phyloP scores from a whole-genome alignment of 2,888 invertebrate genomes.

The Apotomis turbidana region DNA sequence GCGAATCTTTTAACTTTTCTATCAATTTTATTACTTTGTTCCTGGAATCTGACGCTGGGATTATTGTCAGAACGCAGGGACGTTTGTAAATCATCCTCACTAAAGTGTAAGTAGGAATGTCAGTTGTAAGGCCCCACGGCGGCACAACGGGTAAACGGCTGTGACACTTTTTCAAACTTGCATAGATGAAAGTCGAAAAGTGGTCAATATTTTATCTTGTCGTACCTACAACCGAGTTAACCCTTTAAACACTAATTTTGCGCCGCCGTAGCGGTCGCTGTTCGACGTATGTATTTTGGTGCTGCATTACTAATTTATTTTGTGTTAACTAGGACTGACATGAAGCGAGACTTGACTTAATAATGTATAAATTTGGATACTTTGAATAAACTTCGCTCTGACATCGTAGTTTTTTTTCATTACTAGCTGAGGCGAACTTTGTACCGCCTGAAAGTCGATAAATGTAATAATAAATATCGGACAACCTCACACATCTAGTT shows the following conservation, averaged over 20 bases:
- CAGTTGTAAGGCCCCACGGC: slow-evolving; percentile 46
- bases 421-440: too few species aligned
- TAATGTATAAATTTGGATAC: slow-evolving; percentile 78
- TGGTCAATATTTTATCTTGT: too few species aligned
- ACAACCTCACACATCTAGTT: too few species aligned
- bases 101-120: slow-evolving; percentile 60
- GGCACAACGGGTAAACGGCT: slow-evolving; percentile 5
- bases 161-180: not conserved
- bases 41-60: slow-evolving; percentile 31
- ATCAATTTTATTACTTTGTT: slow-evolving; percentile 17
- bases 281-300: slow-evolving; percentile 79
- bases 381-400: slow-evolving; percentile 78
- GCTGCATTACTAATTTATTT: slow-evolving; percentile 83
- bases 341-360: slow-evolving; percentile 74
- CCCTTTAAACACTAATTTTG: not conserved
- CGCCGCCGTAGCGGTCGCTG: slow-evolving; percentile 45
- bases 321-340: slow-evolving; percentile 72
- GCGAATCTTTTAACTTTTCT: slow-evolving; percentile 9
- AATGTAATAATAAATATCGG: too few species aligned
- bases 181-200: not conserved
- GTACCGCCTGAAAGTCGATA: too few species aligned
- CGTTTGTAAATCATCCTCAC: slow-evolving; percentile 49
- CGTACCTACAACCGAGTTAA: too few species aligned
- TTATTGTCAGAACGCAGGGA: slow-evolving; percentile 41
- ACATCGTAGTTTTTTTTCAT: slow-evolving; percentile 62